phyloP scores from a whole-genome alignment of 2,113 vertebrate species.

The Pogonocichla stellata region DNA sequence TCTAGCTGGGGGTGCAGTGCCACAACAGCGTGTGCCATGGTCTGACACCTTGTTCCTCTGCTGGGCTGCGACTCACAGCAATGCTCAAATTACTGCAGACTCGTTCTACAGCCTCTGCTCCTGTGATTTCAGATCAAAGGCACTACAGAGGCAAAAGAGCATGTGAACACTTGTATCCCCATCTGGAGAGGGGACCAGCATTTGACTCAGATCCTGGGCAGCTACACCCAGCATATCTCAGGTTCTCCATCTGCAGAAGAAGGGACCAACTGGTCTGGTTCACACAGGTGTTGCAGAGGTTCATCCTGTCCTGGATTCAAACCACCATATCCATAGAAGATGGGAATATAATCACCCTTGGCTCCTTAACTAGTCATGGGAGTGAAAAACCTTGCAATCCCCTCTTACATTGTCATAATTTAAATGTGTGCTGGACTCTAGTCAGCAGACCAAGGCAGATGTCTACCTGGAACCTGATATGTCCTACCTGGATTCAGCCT shows the following conservation, averaged over 20 bases:
- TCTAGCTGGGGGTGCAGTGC: not conserved
- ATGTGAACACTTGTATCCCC: constrained; percentile 32
- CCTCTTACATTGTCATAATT: not conserved
- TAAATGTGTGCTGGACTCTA: not conserved
- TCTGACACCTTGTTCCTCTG: not conserved
- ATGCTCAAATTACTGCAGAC: not conserved
- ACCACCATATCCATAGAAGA: not conserved
- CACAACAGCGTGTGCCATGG: rapidly evolving
- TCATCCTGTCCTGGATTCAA: not conserved
- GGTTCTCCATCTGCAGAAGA: not conserved
- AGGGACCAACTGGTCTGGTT: not conserved
- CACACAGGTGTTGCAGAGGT: not conserved
- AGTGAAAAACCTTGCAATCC: not conserved
- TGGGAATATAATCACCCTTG: not conserved
- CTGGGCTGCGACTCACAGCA: not conserved
- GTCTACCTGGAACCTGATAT: not conserved
- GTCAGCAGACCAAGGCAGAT: not conserved
- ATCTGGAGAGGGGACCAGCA: not conserved
- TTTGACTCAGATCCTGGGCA: constrained; percentile 26
- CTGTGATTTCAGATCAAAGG: constrained; percentile 29
- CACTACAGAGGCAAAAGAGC: not conserved
- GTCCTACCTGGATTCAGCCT: not conserved
- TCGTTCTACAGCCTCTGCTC: constrained; percentile 13
- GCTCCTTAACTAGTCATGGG: not conserved
- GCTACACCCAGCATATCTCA: not conserved